Evolutionary conservation across 1,140 invertebrate genomes (phyloP), one percentile per base, ranked within the genome.

Genomic region (Aphelinus atriplicis): DNA sequence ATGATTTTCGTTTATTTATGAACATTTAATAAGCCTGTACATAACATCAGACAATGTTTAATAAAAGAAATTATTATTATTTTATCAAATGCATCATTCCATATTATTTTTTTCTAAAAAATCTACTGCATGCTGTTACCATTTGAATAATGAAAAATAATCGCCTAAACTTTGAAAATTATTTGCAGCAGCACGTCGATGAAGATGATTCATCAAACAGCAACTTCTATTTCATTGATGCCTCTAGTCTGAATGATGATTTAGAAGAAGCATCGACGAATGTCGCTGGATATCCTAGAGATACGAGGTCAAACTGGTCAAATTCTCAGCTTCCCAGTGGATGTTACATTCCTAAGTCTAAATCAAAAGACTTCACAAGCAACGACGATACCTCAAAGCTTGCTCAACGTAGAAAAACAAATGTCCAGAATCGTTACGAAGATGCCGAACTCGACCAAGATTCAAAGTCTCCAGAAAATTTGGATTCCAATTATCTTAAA

Each of bases 171-270:
- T 26, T 26, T 53, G 51, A 6, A 53, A 53, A 9, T 53, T 53
- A 53, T 53, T 6, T 53, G 48, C 7, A 60, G 42, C 47, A 73
- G n/a, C 55, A 66, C 7, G 5, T 45, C 3, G 84, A 78, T 71
- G 81, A 46, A 73, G 69, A 48, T 78, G 79, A 7, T 62, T 79
- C 78, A 43, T 78, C 80, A 46, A 45, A 9, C 51, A 88, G 84
- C 7, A 89, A 84, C 77, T 89, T 87, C 76, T 94, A 91, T 83
- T 94, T 94, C 79, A 94, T 94, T 72, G 93, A 94, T 84, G 93
- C 93, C 46, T 92, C 93, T 1, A 92, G 90, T 79, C 84, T 94
- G 47, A 90, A 90, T 7, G 93, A 94, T 80, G 93, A 94, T 81
- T 84, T 87, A 57, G 75, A 76, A n/a, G 58, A 60, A 4, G 10